Base-by-base conservation (phyloP, 92 coral and sea anemone species). In the Epizoanthus stellaris region DNA sequence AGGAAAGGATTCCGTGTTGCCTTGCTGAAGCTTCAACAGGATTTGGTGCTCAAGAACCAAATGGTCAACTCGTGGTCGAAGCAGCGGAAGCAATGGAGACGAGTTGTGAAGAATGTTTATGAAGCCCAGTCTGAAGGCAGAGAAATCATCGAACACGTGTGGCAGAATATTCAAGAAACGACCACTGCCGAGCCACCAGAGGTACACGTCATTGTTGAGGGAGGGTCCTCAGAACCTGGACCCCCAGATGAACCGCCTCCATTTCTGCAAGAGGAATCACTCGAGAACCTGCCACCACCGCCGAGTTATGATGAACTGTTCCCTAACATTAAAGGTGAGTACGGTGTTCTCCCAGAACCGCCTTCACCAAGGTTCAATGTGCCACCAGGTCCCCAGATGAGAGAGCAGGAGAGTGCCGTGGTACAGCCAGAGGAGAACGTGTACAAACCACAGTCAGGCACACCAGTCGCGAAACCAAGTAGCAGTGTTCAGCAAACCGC, bases 1-100 rank as follows among this genome's bases (percentile, higher is more conserved):
- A 88, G 99, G 20, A 86, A 89, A 88, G 85, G 67, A 70, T 96
- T 95, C 86, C 90, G 99, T 40, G 75, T 87, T 15, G 67, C 85
- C 6, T 66, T 96, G 17, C 85, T 86, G 75, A 76, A 86, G 25
- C 87, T 96, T 40, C 97, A 95, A 82, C 79, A 89, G 58, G 90
- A 82, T 75, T 87, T 96, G 62, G 73, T 84, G 17, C 76, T 75
- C n/a, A 95, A 91, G 67, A 87, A 91, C 62, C 84, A 81, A 67
- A 91, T 93, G 94, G 93, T 93, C 66, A 90, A 88, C 59, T 96
- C 99, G 54, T 96, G 99, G 99, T 67, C 92, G 52, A 88, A 91
- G 73, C 85, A 86, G 42, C 85, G 94, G 84, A 87, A 86, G 45
- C 92, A 92, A 45, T 96, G 99, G 99, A 90, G 77, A 70, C 87